phyloP scores from a whole-genome alignment of 2,797 vertebrate genomes.

The Hemitrygon akajei region DNA sequence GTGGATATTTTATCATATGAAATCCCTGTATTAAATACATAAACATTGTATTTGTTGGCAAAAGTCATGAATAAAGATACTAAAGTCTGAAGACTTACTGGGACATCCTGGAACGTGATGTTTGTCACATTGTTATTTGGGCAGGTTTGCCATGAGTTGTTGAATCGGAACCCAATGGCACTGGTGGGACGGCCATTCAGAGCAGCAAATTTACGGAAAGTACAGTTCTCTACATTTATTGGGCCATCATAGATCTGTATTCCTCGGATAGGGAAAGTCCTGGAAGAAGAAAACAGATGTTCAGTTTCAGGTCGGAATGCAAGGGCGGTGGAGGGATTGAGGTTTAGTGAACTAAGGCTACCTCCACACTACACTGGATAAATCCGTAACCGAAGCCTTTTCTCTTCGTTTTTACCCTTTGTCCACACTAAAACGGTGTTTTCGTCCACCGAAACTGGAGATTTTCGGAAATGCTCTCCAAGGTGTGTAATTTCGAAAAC shows the following conservation, averaged over 20 bases:
- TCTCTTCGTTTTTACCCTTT: too few relatives aligned
- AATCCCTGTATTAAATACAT: not conserved
- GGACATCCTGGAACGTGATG: conserved; percentile 79
- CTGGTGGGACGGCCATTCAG: conserved; percentile 86
- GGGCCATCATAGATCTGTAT: conserved; percentile 93
- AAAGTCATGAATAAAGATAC: not conserved
- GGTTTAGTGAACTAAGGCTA: not conserved
- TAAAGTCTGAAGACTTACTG: conserved; percentile 63
- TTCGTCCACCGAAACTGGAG: too few relatives aligned
- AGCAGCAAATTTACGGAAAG: conserved; percentile 82
- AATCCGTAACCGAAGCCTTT: too few relatives aligned
- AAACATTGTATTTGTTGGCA: not conserved
- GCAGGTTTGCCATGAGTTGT: conserved; percentile 97
- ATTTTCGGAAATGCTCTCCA: too few relatives aligned
- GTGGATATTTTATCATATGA: not conserved
- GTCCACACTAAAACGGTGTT: too few relatives aligned
- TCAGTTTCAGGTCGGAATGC: not conserved
- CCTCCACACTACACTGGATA: too few relatives aligned
- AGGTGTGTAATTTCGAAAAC: too few relatives aligned
- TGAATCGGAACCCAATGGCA: conserved; percentile 86
- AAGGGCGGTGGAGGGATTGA: not conserved
- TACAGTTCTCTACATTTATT: conserved; percentile 88
- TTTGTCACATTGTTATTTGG: conserved; percentile 83
- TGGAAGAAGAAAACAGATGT: conserved; percentile 43
- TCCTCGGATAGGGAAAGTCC: conserved; percentile 87